Percentiles rank a stretch among this genome's conserved stretches.
These are phyloP conservation scores for Antrozous pallidus DNA, from an alignment of 2,797 vertebrate species.

Conservation along the genomic window DNA sequence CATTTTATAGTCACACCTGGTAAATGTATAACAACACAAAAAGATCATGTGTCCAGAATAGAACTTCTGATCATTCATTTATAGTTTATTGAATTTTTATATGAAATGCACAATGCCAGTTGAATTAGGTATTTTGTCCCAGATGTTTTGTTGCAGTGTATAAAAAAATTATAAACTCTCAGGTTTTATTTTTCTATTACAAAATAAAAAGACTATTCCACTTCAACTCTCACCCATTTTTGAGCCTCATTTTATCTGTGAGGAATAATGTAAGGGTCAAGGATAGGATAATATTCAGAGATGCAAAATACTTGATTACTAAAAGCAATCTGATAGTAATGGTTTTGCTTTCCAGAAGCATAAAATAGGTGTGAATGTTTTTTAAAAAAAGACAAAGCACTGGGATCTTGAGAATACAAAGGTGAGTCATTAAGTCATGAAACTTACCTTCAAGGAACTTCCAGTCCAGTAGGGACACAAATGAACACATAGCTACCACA, in stretches of 20 bases:
- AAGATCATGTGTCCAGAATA: neutral
- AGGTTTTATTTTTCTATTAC: constrained; percentile 38
- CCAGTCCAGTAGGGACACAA: neutral
- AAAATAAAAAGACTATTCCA: neutral
- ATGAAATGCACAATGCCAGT: neutral
- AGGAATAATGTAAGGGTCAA: neutral
- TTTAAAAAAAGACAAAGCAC: constrained; percentile 15
- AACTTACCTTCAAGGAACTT: neutral
- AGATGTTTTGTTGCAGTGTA: neutral
- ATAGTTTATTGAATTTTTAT: neutral
- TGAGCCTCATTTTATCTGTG: neutral
- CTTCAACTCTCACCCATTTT: neutral
- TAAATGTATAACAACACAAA: neutral
- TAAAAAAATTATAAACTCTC: neutral
- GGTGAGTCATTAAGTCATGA: neutral
- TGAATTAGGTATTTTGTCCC: neutral
- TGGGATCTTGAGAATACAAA: neutral
- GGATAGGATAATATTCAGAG: neutral
- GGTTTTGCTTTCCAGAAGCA: constrained; percentile 9
- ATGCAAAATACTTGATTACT: neutral
- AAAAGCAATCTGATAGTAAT: neutral
- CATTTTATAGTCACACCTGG: neutral
- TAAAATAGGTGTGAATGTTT: constrained; percentile 12
- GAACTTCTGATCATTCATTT: neutral
- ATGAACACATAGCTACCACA: neutral